Base-by-base conservation (phyloP, 1,140 invertebrate genomes). In the Papilio polytes region DNA sequence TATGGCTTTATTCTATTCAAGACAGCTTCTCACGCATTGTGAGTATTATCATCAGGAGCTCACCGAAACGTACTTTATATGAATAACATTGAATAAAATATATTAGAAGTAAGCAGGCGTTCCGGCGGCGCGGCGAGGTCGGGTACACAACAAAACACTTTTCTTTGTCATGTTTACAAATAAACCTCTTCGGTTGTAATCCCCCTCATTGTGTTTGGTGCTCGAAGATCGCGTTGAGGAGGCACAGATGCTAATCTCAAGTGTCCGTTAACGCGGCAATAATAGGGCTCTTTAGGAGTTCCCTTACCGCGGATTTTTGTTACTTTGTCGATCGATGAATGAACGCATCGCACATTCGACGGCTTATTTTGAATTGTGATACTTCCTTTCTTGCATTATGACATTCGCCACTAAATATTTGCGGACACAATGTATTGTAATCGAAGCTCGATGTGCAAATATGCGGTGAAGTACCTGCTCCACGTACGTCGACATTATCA, bases 181-280 rank as follows among this genome's bases (percentile, higher is more conserved):
- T 95, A 95, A 94, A 93, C 92, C 90, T 94, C 91, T 92, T 88
- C 86, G 90, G 78, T 84, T 87, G 85, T 94, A 94, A 94, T 94
- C 92, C 91, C 82, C 80, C 48, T 85, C 83, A 91, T 94, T 94
- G 91, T 94, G 85, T 87, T 92, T 85, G 89, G 88, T 91, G 89
- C 86, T 87, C 83, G 90, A 91, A 88, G 88, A 91, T 90, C 87
- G 78, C 85, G 88, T 83, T 87, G 91, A 92, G 84, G 86, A 92
- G 82, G 86, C 84, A 92, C 93, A 94, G 92, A 95, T 95, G 93
- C 92, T 94, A 94, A 95, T 95, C 93, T 94, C 93, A 94, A 94
- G 93, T 94, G 92, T 94, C 91, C 90, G 92, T 94, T 94, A 93
- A 93, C 92, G 87, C 89, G 85, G 78, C 84, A 87, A 94, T 93